These are phyloP conservation scores for Pocillopora verrucosa DNA, from an alignment of 64 coral and sea anemone genomes.

Conservation along the genomic window DNA sequence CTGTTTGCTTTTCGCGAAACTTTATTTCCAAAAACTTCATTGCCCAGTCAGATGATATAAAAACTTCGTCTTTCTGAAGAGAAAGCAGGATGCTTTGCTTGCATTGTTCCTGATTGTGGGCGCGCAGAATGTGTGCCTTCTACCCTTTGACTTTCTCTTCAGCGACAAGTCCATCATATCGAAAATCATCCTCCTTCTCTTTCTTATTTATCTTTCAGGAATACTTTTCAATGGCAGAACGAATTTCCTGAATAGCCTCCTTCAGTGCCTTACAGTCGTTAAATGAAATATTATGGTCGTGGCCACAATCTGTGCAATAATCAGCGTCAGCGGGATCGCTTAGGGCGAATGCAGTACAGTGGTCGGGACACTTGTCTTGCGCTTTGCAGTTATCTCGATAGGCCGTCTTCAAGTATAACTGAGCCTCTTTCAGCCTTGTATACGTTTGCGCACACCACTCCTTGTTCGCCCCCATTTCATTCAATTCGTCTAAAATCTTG, in stretches of 20 bases:
- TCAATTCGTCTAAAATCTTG: conserved; percentile 21
- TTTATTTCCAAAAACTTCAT: no score
- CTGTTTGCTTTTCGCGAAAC: conserved; percentile 49
- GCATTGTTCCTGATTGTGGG: conserved; percentile 51
- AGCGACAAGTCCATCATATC: conserved; percentile 21
- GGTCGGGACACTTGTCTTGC: no score
- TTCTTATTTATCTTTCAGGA: conserved; percentile 15
- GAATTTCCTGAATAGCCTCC: no score
- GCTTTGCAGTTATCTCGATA: neutral
- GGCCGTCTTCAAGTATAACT: conserved; percentile 33
- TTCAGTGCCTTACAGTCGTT: no score
- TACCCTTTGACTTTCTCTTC: no score
- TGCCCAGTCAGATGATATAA: no score
- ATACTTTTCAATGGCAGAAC: no score
- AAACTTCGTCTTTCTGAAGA: no score
- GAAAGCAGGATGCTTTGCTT: no score
- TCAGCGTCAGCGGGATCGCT: conserved; percentile 1
- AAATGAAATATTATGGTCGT: conserved; percentile 41
- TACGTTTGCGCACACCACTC: conserved; percentile 24
- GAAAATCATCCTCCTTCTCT: conserved; percentile 18
- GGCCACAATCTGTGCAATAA: neutral
- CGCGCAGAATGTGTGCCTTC: conserved; percentile 37
- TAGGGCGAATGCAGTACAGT: conserved; percentile 32
- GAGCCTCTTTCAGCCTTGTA: neutral
- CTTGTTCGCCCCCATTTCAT: conserved; percentile 6